Base-by-base conservation (phyloP, 1,140 invertebrate species). In the Magallana angulata region DNA sequence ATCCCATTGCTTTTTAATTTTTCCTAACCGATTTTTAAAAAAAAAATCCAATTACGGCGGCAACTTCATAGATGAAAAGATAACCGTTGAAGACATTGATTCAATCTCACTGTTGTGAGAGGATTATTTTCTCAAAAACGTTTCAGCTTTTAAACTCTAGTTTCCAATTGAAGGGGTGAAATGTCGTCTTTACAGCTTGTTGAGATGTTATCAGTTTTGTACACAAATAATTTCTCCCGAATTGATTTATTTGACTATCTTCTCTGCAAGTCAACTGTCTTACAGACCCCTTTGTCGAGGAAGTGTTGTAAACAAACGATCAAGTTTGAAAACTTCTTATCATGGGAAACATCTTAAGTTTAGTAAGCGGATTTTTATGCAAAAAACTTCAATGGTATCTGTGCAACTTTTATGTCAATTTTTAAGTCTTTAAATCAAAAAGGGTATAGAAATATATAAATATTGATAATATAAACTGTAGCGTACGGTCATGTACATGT, bases 181-280 rank as follows among this genome's bases (percentile, higher is more conserved):
- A 71, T 18, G 68, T 71, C 18, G 12, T 18, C 24, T 71, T 71
- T 71, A 71, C 24, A 14, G 68, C 68, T 71, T 30, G n/a, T 30
- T 36, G 24, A 71, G 68, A 71, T 71, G 18, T 71, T 71, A 71
- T 71, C 64, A 30, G 14, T 71, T 71, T 71, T 71, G n/a, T 24
- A 71, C 36, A 71, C 68, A 71, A 24, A 71, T 71, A 71, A 71
- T 71, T 71, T 1, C 36, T 48, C 36, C n/a, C n/a, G 68, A 71
- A 71, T 11, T 71, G 68, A 71, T 71, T 71, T 71, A 71, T 71
- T 71, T 71, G 7, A 6, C 68, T 71, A 30, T 24, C 68, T 11
- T 30, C n/a, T 71, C 68, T 71, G 24, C 36, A 71, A 30, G 68
- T 71, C 36, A 71, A 18, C 24, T n/a, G 7, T 62, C 14, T 62